Conservation (phyloP, 2,888 invertebrate genomes). For the Didymodactylos carnosus region DNA sequence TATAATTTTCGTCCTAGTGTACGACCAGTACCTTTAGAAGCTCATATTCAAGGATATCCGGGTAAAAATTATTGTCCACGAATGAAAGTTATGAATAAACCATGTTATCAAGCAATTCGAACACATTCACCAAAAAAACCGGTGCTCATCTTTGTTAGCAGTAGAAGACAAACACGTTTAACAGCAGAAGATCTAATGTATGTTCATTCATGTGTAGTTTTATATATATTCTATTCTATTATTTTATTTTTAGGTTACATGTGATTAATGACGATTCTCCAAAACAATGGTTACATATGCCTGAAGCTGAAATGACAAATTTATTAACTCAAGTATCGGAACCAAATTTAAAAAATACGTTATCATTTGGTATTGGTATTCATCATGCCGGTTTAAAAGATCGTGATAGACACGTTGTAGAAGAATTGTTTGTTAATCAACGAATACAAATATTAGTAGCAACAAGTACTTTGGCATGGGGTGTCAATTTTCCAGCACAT, state of each 20-base stretch:
- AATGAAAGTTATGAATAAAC: conserved; percentile 98
- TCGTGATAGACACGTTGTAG: conserved; percentile 66
- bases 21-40: conserved; percentile 81
- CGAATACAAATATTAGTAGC: conserved; percentile 58
- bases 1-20: conserved; percentile 96
- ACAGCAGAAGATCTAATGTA: conserved; percentile 74
- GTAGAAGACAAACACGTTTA: conserved; percentile 77
- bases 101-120: conserved; percentile 75
- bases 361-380: conserved; percentile 90
- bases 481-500: conserved; percentile 95
- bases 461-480: conserved; percentile 70
- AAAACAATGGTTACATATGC: conserved; percentile 77
- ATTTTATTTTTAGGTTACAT: too few species aligned
- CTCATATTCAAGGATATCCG: conserved; percentile 79
- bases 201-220: conserved; percentile 41
- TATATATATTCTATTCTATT: background rate
- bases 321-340: conserved; percentile 41
- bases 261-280: conserved; percentile 73
- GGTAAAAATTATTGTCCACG: conserved; percentile 96
- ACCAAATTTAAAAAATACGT: conserved; percentile 67
- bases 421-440: conserved; percentile 75
- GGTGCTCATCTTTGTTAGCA: conserved; percentile 68
- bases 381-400: conserved; percentile 95
- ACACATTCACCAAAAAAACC: conserved; percentile 78
- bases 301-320: conserved; percentile 46